These are phyloP conservation scores for Lepisosteus osseus DNA, from an alignment of 2,113 vertebrate genomes.

Conservation along the genomic window DNA sequence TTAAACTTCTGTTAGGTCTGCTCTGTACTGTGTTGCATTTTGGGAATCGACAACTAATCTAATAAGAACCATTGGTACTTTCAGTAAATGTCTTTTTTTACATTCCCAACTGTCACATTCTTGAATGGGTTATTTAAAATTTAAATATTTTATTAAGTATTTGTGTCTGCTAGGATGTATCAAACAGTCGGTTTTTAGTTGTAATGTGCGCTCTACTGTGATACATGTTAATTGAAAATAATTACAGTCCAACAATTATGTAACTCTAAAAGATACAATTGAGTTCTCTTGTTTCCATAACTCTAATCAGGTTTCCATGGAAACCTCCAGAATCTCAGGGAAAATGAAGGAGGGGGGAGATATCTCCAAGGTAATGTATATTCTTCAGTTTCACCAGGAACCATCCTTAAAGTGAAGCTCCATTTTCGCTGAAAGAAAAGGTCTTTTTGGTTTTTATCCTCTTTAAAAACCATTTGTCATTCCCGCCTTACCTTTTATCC, in stretches of 20 bases:
- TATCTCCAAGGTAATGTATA: conserved; percentile 50
- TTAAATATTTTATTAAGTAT: no score
- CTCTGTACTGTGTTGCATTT: no score
- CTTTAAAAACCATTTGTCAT: no score
- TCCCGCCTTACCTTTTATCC: not conserved
- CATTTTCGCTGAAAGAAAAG: not conserved
- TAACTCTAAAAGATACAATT: conserved; percentile 33
- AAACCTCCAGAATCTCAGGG: conserved; percentile 46
- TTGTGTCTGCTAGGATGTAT: no score
- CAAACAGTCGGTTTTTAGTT: no score
- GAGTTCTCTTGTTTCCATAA: conserved; percentile 48
- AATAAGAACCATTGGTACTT: no score
- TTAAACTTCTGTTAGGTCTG: no score
- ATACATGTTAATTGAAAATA: conserved; percentile 28
- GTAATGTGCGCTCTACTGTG: not conserved
- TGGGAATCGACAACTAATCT: no score
- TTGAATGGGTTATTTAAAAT: no score
- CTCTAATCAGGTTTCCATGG: conserved; percentile 58
- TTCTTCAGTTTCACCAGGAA: conserved; percentile 2
- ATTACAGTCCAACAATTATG: conserved; percentile 35
- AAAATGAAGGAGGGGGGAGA: conserved; percentile 48
- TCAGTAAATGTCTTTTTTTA: no score
- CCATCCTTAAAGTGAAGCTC: not conserved
- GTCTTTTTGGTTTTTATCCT: not conserved
- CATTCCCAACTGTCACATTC: no score